phyloP scores from a whole-genome alignment of 1,140 invertebrate species.

The Monomorium pharaonis region DNA sequence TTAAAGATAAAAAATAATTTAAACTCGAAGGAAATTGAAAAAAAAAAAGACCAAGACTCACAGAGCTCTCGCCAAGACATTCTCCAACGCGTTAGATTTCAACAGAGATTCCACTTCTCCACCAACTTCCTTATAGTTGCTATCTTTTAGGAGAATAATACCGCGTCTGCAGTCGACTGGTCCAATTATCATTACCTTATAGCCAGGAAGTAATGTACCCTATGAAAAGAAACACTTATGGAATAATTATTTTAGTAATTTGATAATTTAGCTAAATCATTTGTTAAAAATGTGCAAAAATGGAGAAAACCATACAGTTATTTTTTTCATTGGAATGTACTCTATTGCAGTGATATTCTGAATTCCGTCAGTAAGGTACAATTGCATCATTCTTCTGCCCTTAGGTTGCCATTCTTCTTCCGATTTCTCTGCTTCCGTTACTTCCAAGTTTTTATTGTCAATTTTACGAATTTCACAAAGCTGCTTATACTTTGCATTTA shows the following conservation, averaged over 20 bases:
- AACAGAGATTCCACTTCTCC: constrained; percentile 90
- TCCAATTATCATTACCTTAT: constrained; percentile 86
- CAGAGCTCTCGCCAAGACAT: constrained; percentile 87
- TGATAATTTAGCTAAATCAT: background rate
- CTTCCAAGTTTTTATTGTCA: constrained; percentile 85
- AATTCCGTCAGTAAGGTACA: constrained; percentile 91
- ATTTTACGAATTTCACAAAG: constrained; percentile 87
- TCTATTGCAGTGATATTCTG: constrained; percentile 91
- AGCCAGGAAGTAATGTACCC: constrained; percentile 82
- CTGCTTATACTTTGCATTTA: constrained; percentile 88
- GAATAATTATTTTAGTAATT: background rate
- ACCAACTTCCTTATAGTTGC: constrained; percentile 88
- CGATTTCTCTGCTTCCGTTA: constrained; percentile 84
- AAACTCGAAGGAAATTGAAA: too few species aligned
- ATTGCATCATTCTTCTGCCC: constrained; percentile 88
- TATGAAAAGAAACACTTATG: constrained; percentile 59
- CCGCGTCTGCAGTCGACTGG: constrained; percentile 90
- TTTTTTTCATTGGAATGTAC: constrained; percentile 86
- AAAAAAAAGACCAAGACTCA: constrained; percentile 75
- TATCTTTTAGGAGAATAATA: constrained; percentile 88
- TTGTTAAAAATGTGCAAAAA: background rate
- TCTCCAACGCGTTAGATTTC: constrained; percentile 87
- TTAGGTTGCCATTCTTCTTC: constrained; percentile 76
- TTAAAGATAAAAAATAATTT: constrained; percentile 7
- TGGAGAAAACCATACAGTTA: constrained; percentile 73